phyloP scores from a whole-genome alignment of 2,888 invertebrate species.

The Chaetoderma sp. region DNA sequence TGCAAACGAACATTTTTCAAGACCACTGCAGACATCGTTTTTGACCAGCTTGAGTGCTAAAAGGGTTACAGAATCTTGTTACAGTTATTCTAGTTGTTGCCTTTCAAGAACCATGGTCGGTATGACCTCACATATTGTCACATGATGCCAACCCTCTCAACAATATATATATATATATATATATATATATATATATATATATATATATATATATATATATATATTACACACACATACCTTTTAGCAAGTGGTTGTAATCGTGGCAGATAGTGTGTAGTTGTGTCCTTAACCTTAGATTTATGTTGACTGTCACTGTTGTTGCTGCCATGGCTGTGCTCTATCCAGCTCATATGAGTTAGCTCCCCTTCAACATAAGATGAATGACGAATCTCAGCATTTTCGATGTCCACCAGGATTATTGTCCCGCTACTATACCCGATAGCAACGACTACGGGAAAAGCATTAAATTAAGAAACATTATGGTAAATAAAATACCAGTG shows the following conservation, averaged over 20 bases:
- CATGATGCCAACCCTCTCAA: too few relatives aligned
- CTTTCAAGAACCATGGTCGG: too few relatives aligned
- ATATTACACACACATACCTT: too few relatives aligned
- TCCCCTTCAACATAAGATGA: slow-evolving; percentile 74
- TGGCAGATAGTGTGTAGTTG: slow-evolving; percentile 71
- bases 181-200: too few relatives aligned
- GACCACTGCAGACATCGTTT: too few relatives aligned
- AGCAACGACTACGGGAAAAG: slow-evolving; percentile 69
- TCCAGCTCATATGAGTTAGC: slow-evolving; percentile 83
- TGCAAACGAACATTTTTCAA: too few relatives aligned
- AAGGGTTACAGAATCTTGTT: too few relatives aligned
- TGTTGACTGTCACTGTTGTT: slow-evolving; percentile 39
- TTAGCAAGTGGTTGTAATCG: slow-evolving; percentile 70
- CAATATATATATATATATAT: too few relatives aligned
- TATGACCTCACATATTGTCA: too few relatives aligned
- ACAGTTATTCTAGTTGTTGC: too few relatives aligned
- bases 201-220: too few relatives aligned
- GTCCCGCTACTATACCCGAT: slow-evolving; percentile 75
- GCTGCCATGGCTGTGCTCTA: slow-evolving; percentile 70
- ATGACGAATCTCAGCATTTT: slow-evolving; percentile 85
- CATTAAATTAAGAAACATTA: neutral
- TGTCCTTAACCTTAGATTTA: slow-evolving; percentile 64
- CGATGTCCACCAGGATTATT: slow-evolving; percentile 83
- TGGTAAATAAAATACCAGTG: neutral
- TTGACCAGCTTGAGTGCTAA: too few relatives aligned